These are phyloP conservation scores for Porites divaricata DNA, from an alignment of 92 coral and sea anemone species.

Conservation along the genomic window DNA sequence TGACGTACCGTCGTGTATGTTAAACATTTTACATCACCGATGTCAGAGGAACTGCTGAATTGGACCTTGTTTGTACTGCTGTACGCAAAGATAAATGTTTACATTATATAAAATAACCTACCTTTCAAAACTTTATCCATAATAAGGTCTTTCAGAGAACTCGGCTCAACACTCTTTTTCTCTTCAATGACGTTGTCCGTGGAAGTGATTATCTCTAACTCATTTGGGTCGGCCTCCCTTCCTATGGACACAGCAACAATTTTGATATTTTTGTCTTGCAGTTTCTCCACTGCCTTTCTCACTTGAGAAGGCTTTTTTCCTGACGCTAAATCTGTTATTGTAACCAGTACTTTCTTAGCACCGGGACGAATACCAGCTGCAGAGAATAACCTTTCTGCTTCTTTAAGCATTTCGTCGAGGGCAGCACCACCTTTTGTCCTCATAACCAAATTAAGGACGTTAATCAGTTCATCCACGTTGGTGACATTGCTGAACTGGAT, in stretches of 20 bases:
- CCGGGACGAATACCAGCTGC: slow-evolving; percentile 49
- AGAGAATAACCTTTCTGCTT: slow-evolving; percentile 64
- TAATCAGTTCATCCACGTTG: slow-evolving; percentile 32
- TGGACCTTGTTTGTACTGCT: neutral
- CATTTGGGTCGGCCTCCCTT: slow-evolving; percentile 67
- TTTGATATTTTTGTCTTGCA: slow-evolving; percentile 68
- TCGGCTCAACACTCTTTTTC: slow-evolving; percentile 62
- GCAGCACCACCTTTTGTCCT: slow-evolving; percentile 59
- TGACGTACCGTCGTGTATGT: too few relatives aligned
- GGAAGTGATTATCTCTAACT: slow-evolving; percentile 68
- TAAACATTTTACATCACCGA: too few relatives aligned
- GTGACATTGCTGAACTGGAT: slow-evolving; percentile 54
- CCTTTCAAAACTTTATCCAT: slow-evolving; percentile 58
- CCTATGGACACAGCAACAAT: slow-evolving; percentile 89
- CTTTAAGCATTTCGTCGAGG: slow-evolving; percentile 68
- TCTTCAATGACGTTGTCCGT: slow-evolving; percentile 63
- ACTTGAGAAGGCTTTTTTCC: slow-evolving; percentile 51
- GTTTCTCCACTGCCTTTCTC: slow-evolving; percentile 60
- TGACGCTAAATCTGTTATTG: slow-evolving; percentile 70
- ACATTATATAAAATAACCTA: neutral
- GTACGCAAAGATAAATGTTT: too few relatives aligned
- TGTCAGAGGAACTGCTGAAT: too few relatives aligned
- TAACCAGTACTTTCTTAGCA: slow-evolving; percentile 72
- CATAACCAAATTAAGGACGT: slow-evolving; percentile 16
- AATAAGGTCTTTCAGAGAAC: slow-evolving; percentile 65